phyloP scores from a whole-genome alignment of 2,888 invertebrate genomes.

The Coelopa pilipes region DNA sequence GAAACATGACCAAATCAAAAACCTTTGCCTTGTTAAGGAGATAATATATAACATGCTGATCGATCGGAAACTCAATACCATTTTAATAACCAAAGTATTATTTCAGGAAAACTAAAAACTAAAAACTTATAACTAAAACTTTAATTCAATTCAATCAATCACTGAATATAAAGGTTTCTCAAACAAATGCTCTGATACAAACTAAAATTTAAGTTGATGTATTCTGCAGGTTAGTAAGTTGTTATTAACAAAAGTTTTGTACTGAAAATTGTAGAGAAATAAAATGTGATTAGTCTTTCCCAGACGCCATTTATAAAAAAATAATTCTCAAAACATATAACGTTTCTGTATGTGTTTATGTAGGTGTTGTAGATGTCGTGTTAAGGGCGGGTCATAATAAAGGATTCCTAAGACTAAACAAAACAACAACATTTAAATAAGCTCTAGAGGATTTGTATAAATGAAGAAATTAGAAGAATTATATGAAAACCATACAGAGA shows the following conservation, averaged over 20 bases:
- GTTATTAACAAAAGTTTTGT: conserved; percentile 7
- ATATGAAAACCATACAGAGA: too few species aligned
- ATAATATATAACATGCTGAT: conserved; percentile 18
- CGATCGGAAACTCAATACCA: conserved; percentile 12
- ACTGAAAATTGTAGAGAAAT: conserved; percentile 36
- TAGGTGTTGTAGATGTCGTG: conserved; percentile 1
- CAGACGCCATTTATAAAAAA: conserved; percentile 63
- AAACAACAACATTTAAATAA: too few species aligned
- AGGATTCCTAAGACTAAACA: too few species aligned
- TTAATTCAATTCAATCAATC: not conserved
- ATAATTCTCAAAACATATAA: conserved; percentile 27
- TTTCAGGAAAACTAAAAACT: not conserved
- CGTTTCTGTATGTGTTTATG: conserved; percentile 32
- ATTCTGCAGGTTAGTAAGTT: conserved; percentile 4
- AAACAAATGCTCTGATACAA: conserved; percentile 14
- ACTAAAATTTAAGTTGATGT: conserved; percentile 8
- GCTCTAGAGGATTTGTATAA: too few species aligned
- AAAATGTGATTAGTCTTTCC: conserved; percentile 68
- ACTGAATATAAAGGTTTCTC: not conserved
- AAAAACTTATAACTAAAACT: too few species aligned
- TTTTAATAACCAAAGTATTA: conserved; percentile 7
- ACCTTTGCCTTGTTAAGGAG: not conserved
- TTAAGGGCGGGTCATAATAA: not conserved
- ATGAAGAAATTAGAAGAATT: too few species aligned
- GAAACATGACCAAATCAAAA: not conserved